These are phyloP conservation scores for Cephus cinctus DNA, from an alignment of 1,140 invertebrate genomes.

Conservation along the genomic window DNA sequence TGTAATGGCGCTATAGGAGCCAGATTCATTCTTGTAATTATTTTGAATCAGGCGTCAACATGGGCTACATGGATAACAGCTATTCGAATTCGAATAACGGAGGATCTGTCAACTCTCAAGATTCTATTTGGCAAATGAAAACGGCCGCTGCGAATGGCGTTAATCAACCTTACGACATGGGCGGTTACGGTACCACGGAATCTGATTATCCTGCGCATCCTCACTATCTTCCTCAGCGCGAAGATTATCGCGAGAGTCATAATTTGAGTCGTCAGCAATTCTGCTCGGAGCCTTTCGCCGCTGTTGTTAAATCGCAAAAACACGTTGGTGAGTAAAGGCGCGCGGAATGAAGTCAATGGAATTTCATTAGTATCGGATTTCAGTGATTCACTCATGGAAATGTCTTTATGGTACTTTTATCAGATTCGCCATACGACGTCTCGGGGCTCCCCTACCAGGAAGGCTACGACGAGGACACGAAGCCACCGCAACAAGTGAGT, in stretches of 20 bases:
- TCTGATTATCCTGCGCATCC: conserved; percentile 81
- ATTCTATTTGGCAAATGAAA: conserved; percentile 93
- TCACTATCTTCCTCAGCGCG: conserved; percentile 68
- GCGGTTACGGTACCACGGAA: conserved; percentile 78
- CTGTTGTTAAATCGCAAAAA: conserved; percentile 84
- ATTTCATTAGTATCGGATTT: no score
- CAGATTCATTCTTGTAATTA: conserved; percentile 10
- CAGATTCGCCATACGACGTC: conserved; percentile 92
- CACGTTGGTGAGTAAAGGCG: conserved; percentile 68
- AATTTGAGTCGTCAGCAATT: conserved; percentile 82
- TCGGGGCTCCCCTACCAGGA: conserved; percentile 86
- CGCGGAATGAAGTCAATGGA: not conserved
- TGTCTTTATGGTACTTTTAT: conserved; percentile 27
- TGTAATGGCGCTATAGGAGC: no score
- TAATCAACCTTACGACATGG: conserved; percentile 75
- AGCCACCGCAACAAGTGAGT: conserved; percentile 80
- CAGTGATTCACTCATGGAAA: no score
- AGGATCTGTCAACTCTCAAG: conserved; percentile 89
- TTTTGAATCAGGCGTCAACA: conserved; percentile 68
- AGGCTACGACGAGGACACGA: conserved; percentile 69
- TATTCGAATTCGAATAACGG: conserved; percentile 91
- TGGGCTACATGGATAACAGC: conserved; percentile 87
- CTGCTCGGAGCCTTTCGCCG: conserved; percentile 80
- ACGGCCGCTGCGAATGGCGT: conserved; percentile 70
- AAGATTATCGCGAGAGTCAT: conserved; percentile 74